Percentiles rank a stretch among this genome's conserved stretches.
Conservation (phyloP, 2,888 invertebrate species). For the Hydrotaea cyrtoneurina region DNA sequence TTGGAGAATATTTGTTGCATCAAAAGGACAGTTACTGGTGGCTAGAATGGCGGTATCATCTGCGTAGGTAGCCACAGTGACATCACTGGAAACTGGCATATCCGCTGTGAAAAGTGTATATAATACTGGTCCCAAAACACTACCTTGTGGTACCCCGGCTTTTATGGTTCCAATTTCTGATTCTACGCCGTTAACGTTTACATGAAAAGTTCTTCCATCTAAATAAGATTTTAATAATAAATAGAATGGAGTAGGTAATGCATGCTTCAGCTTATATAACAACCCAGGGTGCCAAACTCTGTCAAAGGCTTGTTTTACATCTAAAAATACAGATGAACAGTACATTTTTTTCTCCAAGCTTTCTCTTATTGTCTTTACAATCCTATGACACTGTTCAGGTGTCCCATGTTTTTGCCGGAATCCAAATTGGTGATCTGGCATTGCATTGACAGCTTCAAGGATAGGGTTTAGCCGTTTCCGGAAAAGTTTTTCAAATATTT, state of each 20-base stretch:
- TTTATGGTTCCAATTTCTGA: no score
- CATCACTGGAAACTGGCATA: no score
- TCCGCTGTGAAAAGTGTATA: no score
- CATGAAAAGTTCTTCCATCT: neutral
- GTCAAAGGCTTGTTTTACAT: slow-evolving; percentile 3
- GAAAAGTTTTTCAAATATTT: slow-evolving; percentile 21
- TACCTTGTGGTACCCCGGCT: neutral
- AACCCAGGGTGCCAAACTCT: neutral
- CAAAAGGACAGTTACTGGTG: no score
- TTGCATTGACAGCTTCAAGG: neutral
- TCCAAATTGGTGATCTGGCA: slow-evolving; percentile 44
- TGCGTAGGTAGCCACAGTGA: no score
- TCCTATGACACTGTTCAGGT: neutral
- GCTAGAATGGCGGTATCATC: no score
- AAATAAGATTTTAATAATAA: neutral
- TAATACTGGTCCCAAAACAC: neutral
- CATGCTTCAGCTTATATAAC: neutral
- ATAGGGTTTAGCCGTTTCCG: neutral
- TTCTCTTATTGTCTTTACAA: neutral
- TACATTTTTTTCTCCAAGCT: neutral
- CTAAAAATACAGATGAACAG: neutral
- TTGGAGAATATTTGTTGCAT: no score
- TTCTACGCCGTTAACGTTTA: neutral
- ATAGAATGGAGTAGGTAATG: neutral
- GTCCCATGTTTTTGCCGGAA: neutral